A percentile compares a stretch with the other conserved stretches of the same genome.
Conservation (phyloP, 2,888 invertebrate genomes). For the Azorinus chamasolen region DNA sequence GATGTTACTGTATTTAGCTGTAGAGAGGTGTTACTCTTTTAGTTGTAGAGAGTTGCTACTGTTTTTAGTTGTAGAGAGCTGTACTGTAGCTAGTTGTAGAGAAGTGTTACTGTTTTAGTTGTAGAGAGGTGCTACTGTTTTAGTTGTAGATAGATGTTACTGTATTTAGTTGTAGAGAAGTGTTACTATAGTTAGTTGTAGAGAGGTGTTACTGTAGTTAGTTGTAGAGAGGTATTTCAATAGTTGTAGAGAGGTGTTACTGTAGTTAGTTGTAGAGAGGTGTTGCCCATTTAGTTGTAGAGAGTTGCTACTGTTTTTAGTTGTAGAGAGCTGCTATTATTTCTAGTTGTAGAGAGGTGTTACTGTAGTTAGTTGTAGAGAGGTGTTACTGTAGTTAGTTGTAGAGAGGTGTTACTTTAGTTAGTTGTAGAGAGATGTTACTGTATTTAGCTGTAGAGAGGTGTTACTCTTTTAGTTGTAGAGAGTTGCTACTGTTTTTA, state of each 20-base stretch:
- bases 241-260: not conserved
- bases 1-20: no score
- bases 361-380: not conserved
- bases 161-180: not conserved
- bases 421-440: not conserved
- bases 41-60: not conserved
- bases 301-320: not conserved
- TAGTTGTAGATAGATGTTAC: no score
- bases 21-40: not conserved
- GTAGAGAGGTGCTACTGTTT: not conserved
- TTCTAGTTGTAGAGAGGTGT: not conserved
- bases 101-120: not conserved
- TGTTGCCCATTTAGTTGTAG: not conserved
- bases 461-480: not conserved
- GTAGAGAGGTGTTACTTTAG: not conserved
- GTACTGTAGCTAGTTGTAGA: not conserved
- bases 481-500: not conserved
- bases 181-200: not conserved
- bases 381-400: no score
- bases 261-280: not conserved
- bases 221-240: no score
- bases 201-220: not conserved
- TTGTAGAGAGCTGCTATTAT: no score
- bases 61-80: not conserved
- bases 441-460: not conserved